Evolutionary conservation across 2,888 invertebrate species (phyloP), one percentile per base, ranked within the genome.

Genomic region (Brenthis ino): DNA sequence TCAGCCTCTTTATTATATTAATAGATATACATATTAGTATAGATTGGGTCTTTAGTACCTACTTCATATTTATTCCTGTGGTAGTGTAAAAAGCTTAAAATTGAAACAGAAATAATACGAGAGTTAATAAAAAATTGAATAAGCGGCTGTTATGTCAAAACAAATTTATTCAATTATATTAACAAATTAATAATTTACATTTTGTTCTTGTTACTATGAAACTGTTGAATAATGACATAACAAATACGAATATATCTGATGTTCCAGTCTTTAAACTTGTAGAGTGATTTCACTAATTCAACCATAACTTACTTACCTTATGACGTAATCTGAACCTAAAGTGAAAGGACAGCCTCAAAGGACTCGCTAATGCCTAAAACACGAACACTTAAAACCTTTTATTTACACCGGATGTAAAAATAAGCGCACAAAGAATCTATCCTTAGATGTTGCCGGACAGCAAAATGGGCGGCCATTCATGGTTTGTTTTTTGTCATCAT

Each of bases 221-320:
- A 53, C 55, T 58, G 57, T 43, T 5, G 14, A 57, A 58, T 63
- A 72, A 71, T 72, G 69, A 69, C 53, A 71, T 70, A 66, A 51
- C 13, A 55, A 58, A 72, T 70, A 72, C 70, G 37, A 37, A 37
- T 37, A 37, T 37, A 63, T 74, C 68, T 64, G 63, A 57, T 67
- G 68, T 67, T 73, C 67, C 68, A 68, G 75, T 72, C 70, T 69
- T 68, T 71, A 70, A 65, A 72, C 74, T 73, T 75, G 68, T 76
- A 75, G 72, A 75, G 69, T 73, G 73, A 73, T 77, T 76, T 77
- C 75, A 74, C 74, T 74, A 56, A n/a, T 43, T 43, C 47, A 54
- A 60, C 66, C 65, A 68, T 72, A 60, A 68, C 54, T 64, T 63
- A 68, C 54, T 64, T 63, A 65, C 56, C 68, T 64, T 67, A 64